These are phyloP conservation scores for Callyntrura guangdongensis DNA, from an alignment of 2,888 invertebrate species.

Conservation along the genomic window DNA sequence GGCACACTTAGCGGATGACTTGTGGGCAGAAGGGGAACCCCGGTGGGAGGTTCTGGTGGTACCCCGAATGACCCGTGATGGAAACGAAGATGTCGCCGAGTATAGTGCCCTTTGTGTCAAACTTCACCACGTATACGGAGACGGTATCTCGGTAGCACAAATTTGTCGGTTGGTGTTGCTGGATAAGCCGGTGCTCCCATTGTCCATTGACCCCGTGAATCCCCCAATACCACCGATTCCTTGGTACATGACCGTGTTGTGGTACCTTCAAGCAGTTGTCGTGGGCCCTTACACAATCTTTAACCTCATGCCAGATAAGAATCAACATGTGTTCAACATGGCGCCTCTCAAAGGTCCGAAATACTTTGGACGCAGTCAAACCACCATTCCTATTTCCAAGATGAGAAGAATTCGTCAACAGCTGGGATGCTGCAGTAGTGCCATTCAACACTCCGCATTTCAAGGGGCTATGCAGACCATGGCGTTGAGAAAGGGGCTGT, in stretches of 20 bases:
- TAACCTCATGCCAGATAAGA: neutral
- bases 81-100: neutral
- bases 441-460: constrained; percentile 31
- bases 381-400: constrained; percentile 8
- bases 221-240: constrained; percentile 34
- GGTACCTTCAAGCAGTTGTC: constrained; percentile 25
- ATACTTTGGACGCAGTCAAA: constrained; percentile 12
- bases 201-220: constrained; percentile 49
- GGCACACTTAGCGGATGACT: neutral
- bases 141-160: constrained; percentile 53
- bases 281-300: neutral
- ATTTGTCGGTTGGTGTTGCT: constrained; percentile 21
- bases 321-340: neutral
- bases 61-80: constrained; percentile 7
- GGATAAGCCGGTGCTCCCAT: constrained; percentile 21
- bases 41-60: constrained; percentile 64
- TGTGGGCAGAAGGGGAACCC: constrained; percentile 1
- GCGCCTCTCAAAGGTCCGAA: neutral
- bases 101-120: constrained; percentile 29
- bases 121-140: constrained; percentile 38
- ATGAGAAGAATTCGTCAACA: constrained; percentile 36
- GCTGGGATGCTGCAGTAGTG: constrained; percentile 15
- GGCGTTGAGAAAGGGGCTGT: neutral
- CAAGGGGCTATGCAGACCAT: constrained; percentile 34
- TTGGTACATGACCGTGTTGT: neutral